phyloP scores from a whole-genome alignment of 2,797 vertebrate genomes.

The Rachycentron canadum region DNA sequence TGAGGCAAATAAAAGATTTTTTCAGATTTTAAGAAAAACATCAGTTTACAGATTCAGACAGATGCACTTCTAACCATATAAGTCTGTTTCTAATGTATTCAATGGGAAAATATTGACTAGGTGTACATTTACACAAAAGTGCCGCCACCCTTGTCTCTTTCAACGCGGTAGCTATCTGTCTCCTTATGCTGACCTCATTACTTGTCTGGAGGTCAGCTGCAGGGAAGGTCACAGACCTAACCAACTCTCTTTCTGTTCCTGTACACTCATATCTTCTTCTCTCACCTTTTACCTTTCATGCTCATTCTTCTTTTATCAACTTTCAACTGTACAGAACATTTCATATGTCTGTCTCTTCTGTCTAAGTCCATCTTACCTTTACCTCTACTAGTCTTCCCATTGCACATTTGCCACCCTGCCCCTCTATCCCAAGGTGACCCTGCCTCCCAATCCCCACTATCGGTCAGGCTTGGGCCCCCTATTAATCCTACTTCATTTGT shows the following conservation, averaged over 20 bases:
- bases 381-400: conserved; percentile 56
- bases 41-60: not conserved
- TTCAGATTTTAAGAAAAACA: not conserved
- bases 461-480: conserved; percentile 78
- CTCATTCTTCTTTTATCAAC: conserved; percentile 75
- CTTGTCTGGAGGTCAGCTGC: conserved; percentile 54
- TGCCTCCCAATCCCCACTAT: conserved; percentile 83
- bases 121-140: conserved; percentile 30
- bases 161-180: conserved; percentile 60
- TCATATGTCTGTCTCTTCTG: conserved; percentile 70
- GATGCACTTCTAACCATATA: not conserved
- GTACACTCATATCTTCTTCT: conserved; percentile 50
- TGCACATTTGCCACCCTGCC: conserved; percentile 63
- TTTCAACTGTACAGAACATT: conserved; percentile 65
- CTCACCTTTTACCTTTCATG: conserved; percentile 75
- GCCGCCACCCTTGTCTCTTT: not conserved
- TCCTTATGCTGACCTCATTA: conserved; percentile 69
- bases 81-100: not conserved
- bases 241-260: conserved; percentile 64
- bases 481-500: conserved; percentile 88
- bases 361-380: conserved; percentile 74
- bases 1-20: not conserved
- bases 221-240: conserved; percentile 69
- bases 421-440: conserved; percentile 85
- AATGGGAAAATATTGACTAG: conserved; percentile 18